Percentiles rank a stretch among this genome's conserved stretches.
phyloP scores from a whole-genome alignment of 1,140 invertebrate genomes.

The Lamellibrachia luymesi region DNA sequence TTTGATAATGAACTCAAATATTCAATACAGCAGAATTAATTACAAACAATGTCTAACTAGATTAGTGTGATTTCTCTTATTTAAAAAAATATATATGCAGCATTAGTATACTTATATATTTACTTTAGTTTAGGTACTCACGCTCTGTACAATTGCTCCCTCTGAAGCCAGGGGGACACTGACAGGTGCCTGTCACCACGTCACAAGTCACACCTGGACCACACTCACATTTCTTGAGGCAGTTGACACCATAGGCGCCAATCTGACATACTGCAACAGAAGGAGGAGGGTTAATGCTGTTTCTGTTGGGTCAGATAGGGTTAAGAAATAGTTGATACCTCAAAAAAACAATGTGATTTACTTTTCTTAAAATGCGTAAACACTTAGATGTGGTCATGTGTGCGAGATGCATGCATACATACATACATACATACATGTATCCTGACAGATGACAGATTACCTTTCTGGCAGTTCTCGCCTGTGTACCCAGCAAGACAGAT shows the following conservation, averaged over 20 bases:
- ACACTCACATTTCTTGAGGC: constrained; percentile 84
- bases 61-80: no score
- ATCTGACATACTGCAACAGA: constrained; percentile 46
- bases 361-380: no score
- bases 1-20: no score
- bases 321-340: no score
- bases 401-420: neutral
- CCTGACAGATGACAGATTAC: constrained; percentile 1
- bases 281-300: neutral
- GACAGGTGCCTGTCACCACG: constrained; percentile 55
- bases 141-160: constrained; percentile 53
- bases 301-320: no score
- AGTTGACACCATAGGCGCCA: constrained; percentile 55
- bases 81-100: no score
- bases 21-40: no score
- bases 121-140: constrained; percentile 27
- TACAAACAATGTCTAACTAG: no score
- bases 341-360: no score
- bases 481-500: constrained; percentile 75
- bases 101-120: no score
- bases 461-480: constrained; percentile 42
- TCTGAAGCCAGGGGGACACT: constrained; percentile 54
- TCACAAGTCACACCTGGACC: constrained; percentile 46
- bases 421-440: neutral
- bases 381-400: neutral